phyloP scores from a whole-genome alignment of 2,888 invertebrate genomes.

The Auanema freiburgensis region DNA sequence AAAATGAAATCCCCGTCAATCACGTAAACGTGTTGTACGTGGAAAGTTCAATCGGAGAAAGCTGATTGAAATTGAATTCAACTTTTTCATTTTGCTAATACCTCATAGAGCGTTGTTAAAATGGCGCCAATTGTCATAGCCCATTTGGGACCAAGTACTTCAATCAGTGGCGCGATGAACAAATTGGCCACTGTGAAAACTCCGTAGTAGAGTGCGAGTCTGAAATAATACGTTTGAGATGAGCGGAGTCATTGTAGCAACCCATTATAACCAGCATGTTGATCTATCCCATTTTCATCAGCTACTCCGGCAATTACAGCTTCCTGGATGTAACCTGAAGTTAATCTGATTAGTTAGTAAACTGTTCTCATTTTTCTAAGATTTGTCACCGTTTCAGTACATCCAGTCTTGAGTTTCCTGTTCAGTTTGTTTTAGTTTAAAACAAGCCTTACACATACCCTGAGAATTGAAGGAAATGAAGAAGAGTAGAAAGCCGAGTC shows the following conservation, averaged over 20 bases:
- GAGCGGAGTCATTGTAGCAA: conserved; percentile 3
- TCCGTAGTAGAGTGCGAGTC: conserved; percentile 15
- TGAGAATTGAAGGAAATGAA: conserved; percentile 16
- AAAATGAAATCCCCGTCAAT: not conserved
- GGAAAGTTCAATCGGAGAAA: no score
- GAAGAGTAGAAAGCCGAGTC: conserved; percentile 21
- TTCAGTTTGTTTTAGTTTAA: conserved; percentile 1
- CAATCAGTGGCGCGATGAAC: conserved; percentile 15
- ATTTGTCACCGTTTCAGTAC: not conserved
- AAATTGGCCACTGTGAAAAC: conserved; percentile 20
- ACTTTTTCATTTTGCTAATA: conserved; percentile 2
- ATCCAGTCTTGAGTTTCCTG: not conserved
- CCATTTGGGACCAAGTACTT: conserved; percentile 11
- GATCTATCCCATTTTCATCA: conserved; percentile 8
- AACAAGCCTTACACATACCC: not conserved
- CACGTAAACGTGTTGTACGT: no score
- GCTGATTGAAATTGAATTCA: not conserved
- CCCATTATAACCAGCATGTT: conserved; percentile 21
- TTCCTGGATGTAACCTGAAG: conserved; percentile 20
- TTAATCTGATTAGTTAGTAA: not conserved
- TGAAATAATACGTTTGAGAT: conserved; percentile 5
- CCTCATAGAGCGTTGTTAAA: conserved; percentile 18
- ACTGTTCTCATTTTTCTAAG: not conserved
- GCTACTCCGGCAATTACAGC: conserved; percentile 13
- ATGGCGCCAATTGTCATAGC: conserved; percentile 18